These are phyloP conservation scores for Paralichthys olivaceus DNA, from an alignment of 2,113 vertebrate genomes.

Conservation along the genomic window DNA sequence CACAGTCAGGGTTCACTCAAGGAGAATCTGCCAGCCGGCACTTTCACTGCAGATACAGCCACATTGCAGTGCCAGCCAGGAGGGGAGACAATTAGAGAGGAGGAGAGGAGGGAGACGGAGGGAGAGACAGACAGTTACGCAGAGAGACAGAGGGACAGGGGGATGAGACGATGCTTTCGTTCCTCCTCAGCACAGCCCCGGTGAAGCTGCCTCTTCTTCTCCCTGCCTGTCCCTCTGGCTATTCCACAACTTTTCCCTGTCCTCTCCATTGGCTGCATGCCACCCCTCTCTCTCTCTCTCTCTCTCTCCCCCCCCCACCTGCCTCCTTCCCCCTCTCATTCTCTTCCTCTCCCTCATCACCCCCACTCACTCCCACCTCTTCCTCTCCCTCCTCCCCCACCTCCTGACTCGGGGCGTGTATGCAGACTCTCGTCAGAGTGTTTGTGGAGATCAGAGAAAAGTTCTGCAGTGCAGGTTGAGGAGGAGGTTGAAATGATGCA, in stretches of 20 bases:
- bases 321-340: background rate
- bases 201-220: constrained; percentile 39
- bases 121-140: constrained; percentile 23
- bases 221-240: constrained; percentile 53
- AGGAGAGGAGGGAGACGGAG: background rate
- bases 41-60: constrained; percentile 77
- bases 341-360: background rate
- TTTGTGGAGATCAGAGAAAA: constrained; percentile 74
- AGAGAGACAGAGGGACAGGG: constrained; percentile 28
- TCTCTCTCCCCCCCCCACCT: background rate
- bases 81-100: constrained; percentile 54
- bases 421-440: constrained; percentile 75
- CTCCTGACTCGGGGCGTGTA: constrained; percentile 64
- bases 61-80: constrained; percentile 67
- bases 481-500: constrained; percentile 39
- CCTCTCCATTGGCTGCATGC: constrained; percentile 62
- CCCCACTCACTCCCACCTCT: constrained; percentile 33
- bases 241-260: constrained; percentile 76
- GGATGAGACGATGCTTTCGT: constrained; percentile 26
- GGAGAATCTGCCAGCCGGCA: constrained; percentile 75
- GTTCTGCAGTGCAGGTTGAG: constrained; percentile 84
- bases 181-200: constrained; percentile 52
- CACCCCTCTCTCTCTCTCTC: constrained; percentile 35
- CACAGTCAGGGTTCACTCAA: constrained; percentile 80
- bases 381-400: constrained; percentile 18